phyloP scores from a whole-genome alignment of 2,797 vertebrate species.

The Merluccius polli region DNA sequence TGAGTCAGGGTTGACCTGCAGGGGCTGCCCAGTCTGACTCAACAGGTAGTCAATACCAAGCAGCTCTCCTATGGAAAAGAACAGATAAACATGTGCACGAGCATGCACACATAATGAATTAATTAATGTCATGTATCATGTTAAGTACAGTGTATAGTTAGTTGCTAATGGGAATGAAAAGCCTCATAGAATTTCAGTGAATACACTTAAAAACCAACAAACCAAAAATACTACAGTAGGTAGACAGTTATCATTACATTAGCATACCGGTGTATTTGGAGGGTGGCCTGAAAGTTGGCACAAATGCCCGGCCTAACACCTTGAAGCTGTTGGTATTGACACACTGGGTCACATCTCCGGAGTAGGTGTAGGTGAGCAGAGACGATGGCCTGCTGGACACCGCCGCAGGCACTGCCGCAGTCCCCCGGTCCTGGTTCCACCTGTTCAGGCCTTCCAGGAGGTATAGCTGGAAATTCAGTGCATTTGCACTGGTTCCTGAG shows the following conservation, averaged over 20 bases:
- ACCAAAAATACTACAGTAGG: background rate
- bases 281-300: conserved; percentile 26
- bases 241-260: background rate
- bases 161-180: background rate
- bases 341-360: conserved; percentile 18
- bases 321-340: conserved; percentile 20
- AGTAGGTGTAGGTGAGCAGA: conserved; percentile 16
- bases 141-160: too few species aligned
- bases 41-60: conserved; percentile 23
- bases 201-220: background rate
- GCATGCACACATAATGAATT: background rate
- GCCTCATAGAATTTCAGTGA: too few species aligned
- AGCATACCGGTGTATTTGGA: conserved; percentile 28
- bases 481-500: too few species aligned
- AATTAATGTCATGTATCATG: too few species aligned
- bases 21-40: conserved; percentile 18
- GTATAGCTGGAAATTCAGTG: conserved; percentile 30
- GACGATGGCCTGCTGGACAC: conserved; percentile 6
- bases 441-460: conserved; percentile 26
- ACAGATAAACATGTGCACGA: background rate
- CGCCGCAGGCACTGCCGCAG: too few species aligned
- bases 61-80: conserved; percentile 19
- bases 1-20: conserved; percentile 1
- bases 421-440: conserved; percentile 13
- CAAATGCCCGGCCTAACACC: conserved; percentile 9